Evolutionary conservation across 2,888 invertebrate genomes (phyloP).

Genomic region (Xanthostigma xanthostigma): DNA sequence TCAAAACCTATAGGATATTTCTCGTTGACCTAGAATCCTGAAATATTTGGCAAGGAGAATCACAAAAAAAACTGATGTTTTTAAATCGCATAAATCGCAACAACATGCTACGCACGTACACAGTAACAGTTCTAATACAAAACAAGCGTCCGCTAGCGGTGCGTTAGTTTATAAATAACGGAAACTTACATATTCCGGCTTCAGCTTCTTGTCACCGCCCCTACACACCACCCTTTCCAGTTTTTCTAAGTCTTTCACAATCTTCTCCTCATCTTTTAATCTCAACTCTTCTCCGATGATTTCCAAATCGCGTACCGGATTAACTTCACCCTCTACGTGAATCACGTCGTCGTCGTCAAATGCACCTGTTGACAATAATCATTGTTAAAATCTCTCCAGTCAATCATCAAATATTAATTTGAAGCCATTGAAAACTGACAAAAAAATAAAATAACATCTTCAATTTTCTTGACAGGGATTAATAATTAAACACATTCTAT

Average conservation of each 20-base stretch:
- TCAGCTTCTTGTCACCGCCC: slow-evolving; percentile 85
- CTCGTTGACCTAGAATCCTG: too few relatives aligned
- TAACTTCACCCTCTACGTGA: slow-evolving; percentile 96
- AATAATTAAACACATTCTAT: too few relatives aligned
- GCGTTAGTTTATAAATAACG: background rate
- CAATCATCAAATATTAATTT: background rate
- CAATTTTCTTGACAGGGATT: too few relatives aligned
- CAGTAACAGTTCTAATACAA: too few relatives aligned
- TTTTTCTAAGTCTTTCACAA: slow-evolving; percentile 70
- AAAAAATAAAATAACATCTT: too few relatives aligned
- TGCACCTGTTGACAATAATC: slow-evolving; percentile 46
- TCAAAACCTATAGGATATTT: too few relatives aligned
- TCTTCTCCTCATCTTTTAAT: slow-evolving; percentile 83
- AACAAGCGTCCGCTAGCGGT: too few relatives aligned
- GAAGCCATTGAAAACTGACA: background rate
- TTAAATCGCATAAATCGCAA: too few relatives aligned
- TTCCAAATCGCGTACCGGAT: slow-evolving; percentile 91
- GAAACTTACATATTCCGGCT: slow-evolving; percentile 80
- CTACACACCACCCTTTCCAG: slow-evolving; percentile 69
- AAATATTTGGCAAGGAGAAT: too few relatives aligned
- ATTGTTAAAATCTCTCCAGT: background rate
- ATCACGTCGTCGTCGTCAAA: slow-evolving; percentile 97
- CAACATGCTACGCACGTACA: too few relatives aligned
- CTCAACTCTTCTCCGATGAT: slow-evolving; percentile 93
- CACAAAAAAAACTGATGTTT: too few relatives aligned